phyloP scores from a whole-genome alignment of 2,113 vertebrate genomes.

The Lampris incognitus region DNA sequence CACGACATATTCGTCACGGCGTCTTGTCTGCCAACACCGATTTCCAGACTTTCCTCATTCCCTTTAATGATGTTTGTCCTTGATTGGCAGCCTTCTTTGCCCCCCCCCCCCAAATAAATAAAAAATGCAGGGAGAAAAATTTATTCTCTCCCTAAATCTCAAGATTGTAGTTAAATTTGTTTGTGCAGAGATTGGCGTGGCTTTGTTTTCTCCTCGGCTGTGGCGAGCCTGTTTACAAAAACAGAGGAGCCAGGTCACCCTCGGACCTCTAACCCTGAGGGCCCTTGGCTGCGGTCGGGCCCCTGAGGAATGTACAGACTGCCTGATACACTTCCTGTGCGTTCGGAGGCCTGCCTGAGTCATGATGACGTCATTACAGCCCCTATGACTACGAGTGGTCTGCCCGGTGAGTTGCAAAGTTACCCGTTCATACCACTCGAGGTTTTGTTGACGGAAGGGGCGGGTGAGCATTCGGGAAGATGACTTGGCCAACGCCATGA shows the following conservation, averaged over 20 bases:
- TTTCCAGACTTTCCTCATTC: constrained; percentile 32
- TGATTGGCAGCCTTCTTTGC: constrained; percentile 31
- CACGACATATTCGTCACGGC: constrained; percentile 29
- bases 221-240: background rate
- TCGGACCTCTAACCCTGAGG: background rate
- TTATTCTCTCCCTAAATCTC: background rate
- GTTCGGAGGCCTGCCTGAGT: background rate
- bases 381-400: background rate
- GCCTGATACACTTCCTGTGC: background rate
- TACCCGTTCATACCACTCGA: too few species aligned
- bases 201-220: background rate
- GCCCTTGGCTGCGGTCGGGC: background rate
- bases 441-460: too few species aligned
- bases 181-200: background rate
- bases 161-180: background rate
- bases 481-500: too few species aligned
- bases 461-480: too few species aligned
- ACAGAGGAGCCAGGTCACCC: background rate
- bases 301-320: constrained; percentile 6
- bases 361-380: background rate
- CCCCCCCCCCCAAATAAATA: background rate
- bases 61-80: constrained; percentile 36
- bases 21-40: constrained; percentile 42
- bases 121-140: constrained; percentile 9
- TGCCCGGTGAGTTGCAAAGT: too few species aligned